Evolutionary conservation across 2,113 vertebrate genomes (phyloP).

Genomic region (Sialia sialis): DNA sequence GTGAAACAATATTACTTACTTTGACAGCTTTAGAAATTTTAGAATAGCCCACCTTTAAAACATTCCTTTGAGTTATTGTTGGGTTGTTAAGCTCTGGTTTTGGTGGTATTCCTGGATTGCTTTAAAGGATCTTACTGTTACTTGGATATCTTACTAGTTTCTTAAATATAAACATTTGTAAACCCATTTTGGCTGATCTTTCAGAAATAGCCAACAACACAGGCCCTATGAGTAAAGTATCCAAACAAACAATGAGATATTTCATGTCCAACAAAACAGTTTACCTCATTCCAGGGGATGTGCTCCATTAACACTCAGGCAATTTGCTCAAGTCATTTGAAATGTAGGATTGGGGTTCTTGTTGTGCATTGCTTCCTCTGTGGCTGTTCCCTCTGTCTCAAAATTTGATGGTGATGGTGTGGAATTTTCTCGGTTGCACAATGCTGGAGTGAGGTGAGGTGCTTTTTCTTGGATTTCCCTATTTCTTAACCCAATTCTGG

Average conservation of each 20-base stretch:
- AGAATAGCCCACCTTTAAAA: neutral
- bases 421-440: neutral
- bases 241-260: neutral
- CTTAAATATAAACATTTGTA: neutral
- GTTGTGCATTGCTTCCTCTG: fast-evolving
- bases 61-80: neutral
- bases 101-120: neutral
- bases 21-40: neutral
- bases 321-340: fast-evolving
- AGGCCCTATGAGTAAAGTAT: neutral
- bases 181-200: neutral
- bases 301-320: neutral
- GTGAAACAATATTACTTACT: neutral
- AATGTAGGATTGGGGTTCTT: neutral
- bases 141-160: neutral
- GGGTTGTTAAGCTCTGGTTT: neutral
- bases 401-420: neutral
- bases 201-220: neutral
- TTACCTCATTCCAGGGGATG: neutral
- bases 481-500: neutral
- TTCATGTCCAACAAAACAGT: neutral
- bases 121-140: neutral
- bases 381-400: neutral
- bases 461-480: neutral
- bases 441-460: fast-evolving